A percentile compares a stretch with the other conserved stretches of the same genome.
phyloP scores from a whole-genome alignment of 92 coral and sea anemone genomes.

The Meandrina meandrites region DNA sequence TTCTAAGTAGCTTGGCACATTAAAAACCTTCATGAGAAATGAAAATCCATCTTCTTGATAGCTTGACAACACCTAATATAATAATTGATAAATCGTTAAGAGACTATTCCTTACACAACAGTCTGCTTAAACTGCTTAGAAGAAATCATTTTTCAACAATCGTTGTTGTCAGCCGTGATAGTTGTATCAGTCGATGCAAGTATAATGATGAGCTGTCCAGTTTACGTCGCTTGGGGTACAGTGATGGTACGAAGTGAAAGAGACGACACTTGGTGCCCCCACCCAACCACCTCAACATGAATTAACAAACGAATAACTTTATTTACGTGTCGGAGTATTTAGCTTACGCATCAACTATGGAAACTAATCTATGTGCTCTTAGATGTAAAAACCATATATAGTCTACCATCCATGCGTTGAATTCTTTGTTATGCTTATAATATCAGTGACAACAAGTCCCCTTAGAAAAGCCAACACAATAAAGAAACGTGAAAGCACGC shows the following conservation, averaged over 20 bases:
- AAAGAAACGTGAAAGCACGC: too few species aligned
- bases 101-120: neutral
- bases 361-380: too few species aligned
- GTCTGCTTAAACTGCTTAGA: neutral
- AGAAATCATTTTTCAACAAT: neutral
- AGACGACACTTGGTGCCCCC: neutral
- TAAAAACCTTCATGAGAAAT: slow-evolving; percentile 87
- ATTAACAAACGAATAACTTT: too few species aligned
- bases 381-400: too few species aligned
- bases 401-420: too few species aligned
- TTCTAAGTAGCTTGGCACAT: slow-evolving; percentile 91
- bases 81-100: neutral
- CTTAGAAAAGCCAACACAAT: too few species aligned
- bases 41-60: slow-evolving; percentile 87
- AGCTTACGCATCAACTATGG: too few species aligned
- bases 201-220: neutral
- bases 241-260: neutral
- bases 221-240: neutral
- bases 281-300: too few species aligned
- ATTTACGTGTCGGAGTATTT: too few species aligned
- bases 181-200: neutral
- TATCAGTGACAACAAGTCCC: too few species aligned
- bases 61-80: slow-evolving; percentile 67
- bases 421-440: too few species aligned
- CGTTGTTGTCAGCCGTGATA: neutral